phyloP scores from a whole-genome alignment of 1,140 invertebrate species.

The Frieseomelitta varia region DNA sequence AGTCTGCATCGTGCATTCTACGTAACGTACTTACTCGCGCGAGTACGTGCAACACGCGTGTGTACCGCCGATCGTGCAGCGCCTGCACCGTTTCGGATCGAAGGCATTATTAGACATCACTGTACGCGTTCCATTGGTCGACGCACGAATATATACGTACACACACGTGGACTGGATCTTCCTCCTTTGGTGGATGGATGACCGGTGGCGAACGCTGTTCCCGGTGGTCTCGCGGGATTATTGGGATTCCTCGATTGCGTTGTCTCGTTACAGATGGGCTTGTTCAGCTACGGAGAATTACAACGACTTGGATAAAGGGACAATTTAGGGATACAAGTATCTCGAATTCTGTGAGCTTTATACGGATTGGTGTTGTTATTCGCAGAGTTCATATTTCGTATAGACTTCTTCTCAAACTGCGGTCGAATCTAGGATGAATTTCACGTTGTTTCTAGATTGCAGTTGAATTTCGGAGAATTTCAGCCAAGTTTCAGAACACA shows the following conservation, averaged over 20 bases:
- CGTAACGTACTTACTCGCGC: background rate
- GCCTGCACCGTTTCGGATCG: constrained; percentile 31
- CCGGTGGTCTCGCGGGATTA: background rate
- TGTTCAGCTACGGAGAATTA: background rate
- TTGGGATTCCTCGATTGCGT: background rate
- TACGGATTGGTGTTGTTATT: too few relatives aligned
- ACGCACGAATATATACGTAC: background rate
- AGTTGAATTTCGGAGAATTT: too few relatives aligned
- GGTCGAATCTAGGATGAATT: too few relatives aligned
- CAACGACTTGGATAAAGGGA: background rate
- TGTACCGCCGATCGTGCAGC: background rate
- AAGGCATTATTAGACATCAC: constrained; percentile 44
- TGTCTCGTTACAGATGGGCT: background rate
- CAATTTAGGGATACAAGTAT: background rate
- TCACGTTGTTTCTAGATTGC: too few relatives aligned
- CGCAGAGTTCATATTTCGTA: too few relatives aligned
- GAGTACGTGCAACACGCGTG: constrained; percentile 7
- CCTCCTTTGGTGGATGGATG: background rate
- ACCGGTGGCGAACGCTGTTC: background rate
- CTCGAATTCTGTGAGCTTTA: background rate
- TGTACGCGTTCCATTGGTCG: constrained; percentile 49
- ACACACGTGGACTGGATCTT: constrained; percentile 16
- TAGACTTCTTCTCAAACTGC: too few relatives aligned
- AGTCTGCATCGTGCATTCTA: background rate
- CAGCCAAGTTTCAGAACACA: too few relatives aligned